Percentiles rank a stretch among this genome's conserved stretches.
Conservation (phyloP, 1,140 invertebrate species). For the Dinoponera quadriceps region DNA sequence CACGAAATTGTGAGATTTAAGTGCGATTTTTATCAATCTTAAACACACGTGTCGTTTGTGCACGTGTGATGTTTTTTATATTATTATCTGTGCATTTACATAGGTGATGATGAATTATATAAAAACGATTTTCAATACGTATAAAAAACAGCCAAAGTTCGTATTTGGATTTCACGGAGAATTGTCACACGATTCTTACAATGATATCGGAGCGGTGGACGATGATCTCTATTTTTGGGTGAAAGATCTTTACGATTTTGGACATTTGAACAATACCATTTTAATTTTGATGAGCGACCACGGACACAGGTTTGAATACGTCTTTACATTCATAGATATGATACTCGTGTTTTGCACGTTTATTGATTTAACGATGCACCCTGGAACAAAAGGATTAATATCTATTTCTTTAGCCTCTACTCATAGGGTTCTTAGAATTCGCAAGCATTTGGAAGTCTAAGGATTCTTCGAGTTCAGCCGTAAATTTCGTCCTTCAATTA, state of each 20-base stretch:
- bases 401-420: slow-evolving; percentile 1
- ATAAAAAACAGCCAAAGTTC: slow-evolving; percentile 91
- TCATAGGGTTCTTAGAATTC: no score
- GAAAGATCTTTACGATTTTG: slow-evolving; percentile 86
- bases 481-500: no score
- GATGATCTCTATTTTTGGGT: slow-evolving; percentile 90
- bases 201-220: slow-evolving; percentile 92
- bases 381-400: not conserved
- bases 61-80: no score
- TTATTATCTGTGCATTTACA: slow-evolving; percentile 40
- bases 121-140: slow-evolving; percentile 87
- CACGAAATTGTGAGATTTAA: not conserved
- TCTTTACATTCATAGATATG: not conserved
- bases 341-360: not conserved
- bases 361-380: not conserved
- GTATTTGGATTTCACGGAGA: slow-evolving; percentile 95
- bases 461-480: no score
- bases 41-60: no score
- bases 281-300: slow-evolving; percentile 96
- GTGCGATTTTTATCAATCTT: no score
- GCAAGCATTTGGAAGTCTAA: no score
- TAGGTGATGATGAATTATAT: slow-evolving; percentile 90
- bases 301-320: slow-evolving; percentile 89
- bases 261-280: slow-evolving; percentile 91
- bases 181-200: slow-evolving; percentile 95